Evolutionary conservation across 2,888 invertebrate species (phyloP).

Genomic region (Drosophila parthenogenetica): DNA sequence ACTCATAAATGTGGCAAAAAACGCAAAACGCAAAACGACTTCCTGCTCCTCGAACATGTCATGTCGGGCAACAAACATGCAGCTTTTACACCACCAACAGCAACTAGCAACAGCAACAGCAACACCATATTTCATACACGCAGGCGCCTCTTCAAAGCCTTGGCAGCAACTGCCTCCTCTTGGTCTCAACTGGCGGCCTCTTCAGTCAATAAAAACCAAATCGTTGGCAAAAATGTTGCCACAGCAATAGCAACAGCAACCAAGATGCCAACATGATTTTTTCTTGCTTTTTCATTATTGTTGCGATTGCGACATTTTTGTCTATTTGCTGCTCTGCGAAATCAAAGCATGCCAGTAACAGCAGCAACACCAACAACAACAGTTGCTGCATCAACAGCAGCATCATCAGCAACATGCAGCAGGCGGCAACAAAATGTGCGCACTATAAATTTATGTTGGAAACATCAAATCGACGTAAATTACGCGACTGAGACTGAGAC

Average conservation of each 20-base stretch:
- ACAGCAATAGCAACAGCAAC: conserved; percentile 24
- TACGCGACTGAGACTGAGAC: conserved; percentile 55
- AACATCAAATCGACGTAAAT: conserved; percentile 80
- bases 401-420: conserved; percentile 59
- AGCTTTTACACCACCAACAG: conserved; percentile 26
- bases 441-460: conserved; percentile 79
- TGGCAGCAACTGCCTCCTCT: conserved; percentile 6
- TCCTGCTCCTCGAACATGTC: conserved; percentile 78
- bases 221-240: conserved; percentile 67
- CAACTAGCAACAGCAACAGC: conserved; percentile 38
- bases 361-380: conserved; percentile 34
- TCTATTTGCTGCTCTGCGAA: conserved; percentile 70
- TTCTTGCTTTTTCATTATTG: conserved; percentile 75
- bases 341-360: conserved; percentile 66
- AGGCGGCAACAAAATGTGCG: conserved; percentile 77
- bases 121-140: conserved; percentile 48
- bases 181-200: conserved; percentile 61
- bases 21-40: conserved; percentile 67
- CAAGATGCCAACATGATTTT: conserved; percentile 76
- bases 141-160: conserved; percentile 72
- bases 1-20: conserved; percentile 76
- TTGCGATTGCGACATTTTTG: conserved; percentile 79
- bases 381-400: conserved; percentile 42
- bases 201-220: conserved; percentile 76
- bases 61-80: conserved; percentile 56